Base-by-base conservation (phyloP, 2,113 vertebrate species). In the Neodon shergylaensis region DNA sequence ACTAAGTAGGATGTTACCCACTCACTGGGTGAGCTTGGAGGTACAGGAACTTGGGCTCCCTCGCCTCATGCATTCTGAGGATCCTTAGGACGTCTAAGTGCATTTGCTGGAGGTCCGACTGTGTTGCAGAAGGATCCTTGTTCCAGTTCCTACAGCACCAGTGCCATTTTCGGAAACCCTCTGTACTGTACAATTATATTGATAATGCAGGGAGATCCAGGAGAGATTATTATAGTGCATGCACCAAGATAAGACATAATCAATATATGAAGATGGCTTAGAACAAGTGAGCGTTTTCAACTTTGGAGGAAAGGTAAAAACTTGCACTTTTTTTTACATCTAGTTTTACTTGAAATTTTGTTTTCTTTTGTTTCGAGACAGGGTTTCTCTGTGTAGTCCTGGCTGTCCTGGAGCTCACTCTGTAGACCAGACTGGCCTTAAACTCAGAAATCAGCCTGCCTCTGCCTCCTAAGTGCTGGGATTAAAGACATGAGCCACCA, bases 311-410 rank as follows among this genome's bases (percentile, higher is more conserved):
- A 92, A 85, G 61, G 47, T 61, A 10, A 89, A 70, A 44, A 65
- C 47, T 74, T 95, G 72, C 44, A 74, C 1, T 65, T 92, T 16
- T 58, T 61, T 9, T 42, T 85, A 11, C 2, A 31, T 82, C 12
- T 82, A 86, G 82, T 94, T 94, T 63, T 93, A 74, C 47, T 11
- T 74, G 19, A 92, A 93, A 8, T n/a, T 72, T 73, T 72, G 33
- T 21, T 72, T n/a, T n/a, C 2, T 21, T 72, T 72, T n/a, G 2
- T 72, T 16, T 66, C 1, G 28, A n/a, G 70, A 19, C 70, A 72
- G 36, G 36, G 36, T 21, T 39, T 39, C 36, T 72, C 70, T 72
- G 70, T 39, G 36, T 21, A n/a, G 68, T 17, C 17, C 17, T 72
- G 68, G 7, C 70, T 72, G 36, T n/a, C 36, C 70, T 72, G 19